Base-by-base conservation (phyloP, 2,888 invertebrate species). In the Papilio protenor region DNA sequence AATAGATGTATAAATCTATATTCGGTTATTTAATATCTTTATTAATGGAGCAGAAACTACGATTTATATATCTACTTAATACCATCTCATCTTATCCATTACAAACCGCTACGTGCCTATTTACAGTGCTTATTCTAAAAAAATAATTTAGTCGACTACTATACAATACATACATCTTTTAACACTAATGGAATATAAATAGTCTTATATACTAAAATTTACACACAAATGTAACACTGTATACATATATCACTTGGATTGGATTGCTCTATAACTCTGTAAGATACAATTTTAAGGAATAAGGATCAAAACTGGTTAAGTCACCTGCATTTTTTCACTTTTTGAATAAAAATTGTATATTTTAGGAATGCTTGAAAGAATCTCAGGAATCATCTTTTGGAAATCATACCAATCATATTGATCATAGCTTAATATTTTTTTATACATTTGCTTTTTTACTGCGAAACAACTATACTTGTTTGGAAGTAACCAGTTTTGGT, bases 111-210 rank as follows among this genome's bases (percentile, higher is more conserved):
- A 93, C 82, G 91, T 87, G 85, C 84, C 79, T 93, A 93, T 94
- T 78, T 94, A 94, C 94, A 94, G 91, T 94, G 93, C 90, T 93
- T 93, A 94, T 78, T 83, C 94, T 94, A 94, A 89, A 94, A 93
- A 94, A 94, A 94, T 94, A 94, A 94, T 94, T 94, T 94, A 94
- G 85, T 91, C 87, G 88, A 92, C 88, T 88, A 88, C 92, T 94
- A 92, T 94, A 94, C 93, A 92, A 89, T 84, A 85, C 87, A 85
- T 77, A 84, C 85, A 84, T 80, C 83, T 45, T 69, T 70, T 85
- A 83, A 88, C 82, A 86, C 79, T 81, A 86, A 82, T 87, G 87
- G 85, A 90, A 90, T 91, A 92, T 92, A 92, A 92, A 92, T 91
- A 91, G 80, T 79, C 86, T 87, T 89, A 90, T 78, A 80, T 81